Percentiles rank a stretch among this genome's conserved stretches.
Evolutionary conservation across 2,113 vertebrate species (phyloP).

Genomic region (Trogon surrucura): DNA sequence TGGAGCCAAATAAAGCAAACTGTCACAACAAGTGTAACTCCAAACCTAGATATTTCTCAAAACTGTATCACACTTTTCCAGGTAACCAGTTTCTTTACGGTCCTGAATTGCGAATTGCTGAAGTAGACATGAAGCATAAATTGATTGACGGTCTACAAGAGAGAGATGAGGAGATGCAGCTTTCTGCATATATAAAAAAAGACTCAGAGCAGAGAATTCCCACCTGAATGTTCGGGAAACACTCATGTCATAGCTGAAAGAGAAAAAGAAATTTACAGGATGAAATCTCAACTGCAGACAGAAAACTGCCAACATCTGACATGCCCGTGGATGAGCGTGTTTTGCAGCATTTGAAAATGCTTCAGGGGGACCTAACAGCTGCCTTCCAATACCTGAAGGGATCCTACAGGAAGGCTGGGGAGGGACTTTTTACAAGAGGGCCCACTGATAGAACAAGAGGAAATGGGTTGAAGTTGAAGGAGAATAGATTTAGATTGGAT

Average conservation of each 20-base stretch:
- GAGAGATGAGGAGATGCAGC: background rate
- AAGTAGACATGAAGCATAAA: background rate
- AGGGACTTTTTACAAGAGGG: no score
- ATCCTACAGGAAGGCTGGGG: no score
- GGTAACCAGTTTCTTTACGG: background rate
- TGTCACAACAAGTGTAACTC: background rate
- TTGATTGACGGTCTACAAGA: background rate
- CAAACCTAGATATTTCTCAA: background rate
- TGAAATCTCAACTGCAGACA: background rate
- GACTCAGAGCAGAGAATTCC: background rate
- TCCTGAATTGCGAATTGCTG: background rate
- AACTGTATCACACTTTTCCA: background rate
- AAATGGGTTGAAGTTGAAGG: no score
- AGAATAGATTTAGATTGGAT: no score
- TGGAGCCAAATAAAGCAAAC: background rate
- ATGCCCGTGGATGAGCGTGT: accelerated
- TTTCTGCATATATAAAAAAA: background rate
- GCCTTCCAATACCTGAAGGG: no score
- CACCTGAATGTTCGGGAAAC: background rate
- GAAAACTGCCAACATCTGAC: background rate
- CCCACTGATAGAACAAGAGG: no score
- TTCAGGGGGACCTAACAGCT: no score
- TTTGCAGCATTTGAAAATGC: background rate
- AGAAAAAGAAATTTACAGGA: background rate
- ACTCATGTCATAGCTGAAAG: background rate